These are phyloP conservation scores for Amphipoea lucens DNA, from an alignment of 2,888 invertebrate species.

Conservation along the genomic window DNA sequence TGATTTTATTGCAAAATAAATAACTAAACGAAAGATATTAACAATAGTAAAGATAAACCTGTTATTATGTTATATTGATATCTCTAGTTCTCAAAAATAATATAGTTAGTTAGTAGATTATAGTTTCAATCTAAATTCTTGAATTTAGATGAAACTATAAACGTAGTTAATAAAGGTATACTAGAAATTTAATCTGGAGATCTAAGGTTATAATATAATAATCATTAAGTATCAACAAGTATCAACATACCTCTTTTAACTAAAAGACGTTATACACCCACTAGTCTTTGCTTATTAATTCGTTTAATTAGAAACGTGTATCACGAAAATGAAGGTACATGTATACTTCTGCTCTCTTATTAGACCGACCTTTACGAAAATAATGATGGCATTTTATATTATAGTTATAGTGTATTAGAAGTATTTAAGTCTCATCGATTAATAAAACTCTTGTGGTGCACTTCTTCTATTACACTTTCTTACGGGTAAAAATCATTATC, in stretches of 20 bases:
- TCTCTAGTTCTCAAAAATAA: constrained; percentile 1
- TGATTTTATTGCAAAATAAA: not conserved
- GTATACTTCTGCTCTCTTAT: too few relatives aligned
- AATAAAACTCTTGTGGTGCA: too few relatives aligned
- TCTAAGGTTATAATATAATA: not conserved
- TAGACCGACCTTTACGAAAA: not conserved
- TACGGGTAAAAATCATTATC: not conserved
- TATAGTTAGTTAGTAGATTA: too few relatives aligned
- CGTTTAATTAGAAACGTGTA: not conserved
- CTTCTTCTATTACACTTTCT: not conserved
- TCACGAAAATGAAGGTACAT: not conserved
- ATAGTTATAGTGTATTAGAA: not conserved
- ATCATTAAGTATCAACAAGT: not conserved
- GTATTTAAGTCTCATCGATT: not conserved
- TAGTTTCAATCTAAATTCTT: too few relatives aligned
- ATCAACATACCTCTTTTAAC: not conserved
- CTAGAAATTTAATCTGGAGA: constrained; percentile 29
- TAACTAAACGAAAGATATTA: not conserved
- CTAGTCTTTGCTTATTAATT: not conserved
- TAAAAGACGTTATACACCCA: not conserved
- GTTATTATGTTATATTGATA: not conserved
- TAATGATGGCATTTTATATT: not conserved
- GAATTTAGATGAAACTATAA: constrained; percentile 26
- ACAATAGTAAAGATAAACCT: not conserved
- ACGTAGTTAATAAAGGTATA: constrained; percentile 11